Conservation (phyloP, 2,888 invertebrate species). For the Scaptomyza parva region DNA sequence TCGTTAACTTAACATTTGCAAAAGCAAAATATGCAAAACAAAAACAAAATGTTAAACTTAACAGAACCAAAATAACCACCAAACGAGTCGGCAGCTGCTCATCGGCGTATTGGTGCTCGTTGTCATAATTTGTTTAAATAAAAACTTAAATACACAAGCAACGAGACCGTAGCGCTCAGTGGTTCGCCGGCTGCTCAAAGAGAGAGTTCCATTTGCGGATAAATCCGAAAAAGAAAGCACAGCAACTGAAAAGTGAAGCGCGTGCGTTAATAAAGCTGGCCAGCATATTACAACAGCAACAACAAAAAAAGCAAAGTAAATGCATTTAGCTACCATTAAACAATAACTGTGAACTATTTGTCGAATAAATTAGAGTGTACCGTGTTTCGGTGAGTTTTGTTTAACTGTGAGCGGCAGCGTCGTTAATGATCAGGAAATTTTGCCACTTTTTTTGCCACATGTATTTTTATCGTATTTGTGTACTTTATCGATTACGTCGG, state of each 20-base stretch:
- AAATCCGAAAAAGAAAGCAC: neutral
- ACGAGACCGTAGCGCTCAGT: constrained; percentile 55
- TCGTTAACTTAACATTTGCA: constrained; percentile 18
- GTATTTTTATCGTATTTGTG: constrained; percentile 67
- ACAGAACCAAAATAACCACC: constrained; percentile 44
- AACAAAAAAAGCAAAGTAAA: constrained; percentile 51
- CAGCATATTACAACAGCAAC: constrained; percentile 50
- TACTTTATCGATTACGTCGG: constrained; percentile 75
- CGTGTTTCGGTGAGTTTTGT: constrained; percentile 31
- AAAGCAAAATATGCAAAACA: constrained; percentile 36
- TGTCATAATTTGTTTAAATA: constrained; percentile 55
- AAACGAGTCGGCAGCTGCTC: constrained; percentile 37
- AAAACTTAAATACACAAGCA: constrained; percentile 53
- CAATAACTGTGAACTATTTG: constrained; percentile 39
- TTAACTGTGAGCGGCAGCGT: constrained; percentile 30
- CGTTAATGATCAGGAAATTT: constrained; percentile 20
- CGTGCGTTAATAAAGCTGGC: constrained; percentile 49
- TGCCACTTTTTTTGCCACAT: constrained; percentile 55
- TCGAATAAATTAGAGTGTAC: constrained; percentile 45
- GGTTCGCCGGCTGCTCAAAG: constrained; percentile 59
- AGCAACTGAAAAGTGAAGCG: constrained; percentile 45
- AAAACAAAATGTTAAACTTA: constrained; percentile 56
- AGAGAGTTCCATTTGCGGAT: constrained; percentile 58
- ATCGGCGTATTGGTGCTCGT: constrained; percentile 35
- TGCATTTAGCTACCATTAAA: constrained; percentile 46